phyloP scores from a whole-genome alignment of 2,797 vertebrate species.

The Microhierax caerulescens region DNA sequence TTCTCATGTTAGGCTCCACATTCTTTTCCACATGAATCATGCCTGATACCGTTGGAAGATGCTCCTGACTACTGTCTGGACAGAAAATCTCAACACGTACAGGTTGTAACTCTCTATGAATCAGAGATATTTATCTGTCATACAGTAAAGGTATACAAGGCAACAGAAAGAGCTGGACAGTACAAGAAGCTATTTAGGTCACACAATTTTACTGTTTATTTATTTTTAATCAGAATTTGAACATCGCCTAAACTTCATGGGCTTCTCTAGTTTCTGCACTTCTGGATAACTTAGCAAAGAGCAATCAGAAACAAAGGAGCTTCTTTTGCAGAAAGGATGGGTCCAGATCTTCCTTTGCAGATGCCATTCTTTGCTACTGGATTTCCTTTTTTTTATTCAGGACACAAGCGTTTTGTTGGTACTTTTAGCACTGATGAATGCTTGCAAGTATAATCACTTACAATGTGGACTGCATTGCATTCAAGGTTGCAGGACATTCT shows the following conservation, averaged over 20 bases:
- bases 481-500: conserved; percentile 3
- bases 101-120: not conserved
- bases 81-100: not conserved
- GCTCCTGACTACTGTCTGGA: not conserved
- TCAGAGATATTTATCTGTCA: not conserved
- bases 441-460: not conserved
- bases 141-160: not conserved
- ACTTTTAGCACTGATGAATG: not conserved
- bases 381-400: not conserved
- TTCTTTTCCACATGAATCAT: not conserved
- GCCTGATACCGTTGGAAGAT: not conserved
- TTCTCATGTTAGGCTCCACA: not conserved
- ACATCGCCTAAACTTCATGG: not conserved
- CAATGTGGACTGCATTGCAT: not conserved
- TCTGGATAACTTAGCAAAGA: not conserved
- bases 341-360: not conserved
- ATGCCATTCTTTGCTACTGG: not conserved
- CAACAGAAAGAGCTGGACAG: not conserved
- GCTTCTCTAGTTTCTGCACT: not conserved
- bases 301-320: not conserved
- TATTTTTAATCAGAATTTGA: not conserved
- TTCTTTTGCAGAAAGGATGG: not conserved
- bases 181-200: not conserved
- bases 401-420: not conserved
- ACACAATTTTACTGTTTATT: not conserved